phyloP scores from a whole-genome alignment of 2,888 invertebrate genomes.

The Drosophila peninsularis region DNA sequence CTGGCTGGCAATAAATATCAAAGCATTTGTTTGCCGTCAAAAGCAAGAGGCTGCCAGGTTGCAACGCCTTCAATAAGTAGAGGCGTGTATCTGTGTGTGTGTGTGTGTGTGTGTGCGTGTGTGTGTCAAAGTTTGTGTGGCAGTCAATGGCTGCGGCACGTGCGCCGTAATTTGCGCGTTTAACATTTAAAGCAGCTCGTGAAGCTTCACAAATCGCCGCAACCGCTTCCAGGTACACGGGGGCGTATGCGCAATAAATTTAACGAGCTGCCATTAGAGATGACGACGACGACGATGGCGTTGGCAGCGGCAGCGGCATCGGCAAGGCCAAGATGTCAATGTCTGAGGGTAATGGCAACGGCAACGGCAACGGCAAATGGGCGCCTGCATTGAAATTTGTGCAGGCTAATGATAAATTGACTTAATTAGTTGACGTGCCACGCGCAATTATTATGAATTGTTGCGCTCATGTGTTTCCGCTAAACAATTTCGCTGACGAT shows the following conservation, averaged over 20 bases:
- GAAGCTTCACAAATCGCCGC: slow-evolving; percentile 53
- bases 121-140: slow-evolving; percentile 26
- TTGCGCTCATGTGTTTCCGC: slow-evolving; percentile 22
- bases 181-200: slow-evolving; percentile 77
- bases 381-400: slow-evolving; percentile 44
- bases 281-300: slow-evolving; percentile 42
- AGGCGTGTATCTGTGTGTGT: slow-evolving; percentile 4
- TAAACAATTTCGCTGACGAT: slow-evolving; percentile 3
- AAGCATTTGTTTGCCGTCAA: slow-evolving; percentile 77
- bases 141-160: slow-evolving; percentile 65
- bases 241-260: slow-evolving; percentile 79
- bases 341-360: slow-evolving; percentile 7
- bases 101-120: slow-evolving; percentile 12
- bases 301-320: background rate
- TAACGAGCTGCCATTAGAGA: slow-evolving; percentile 78
- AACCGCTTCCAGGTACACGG: slow-evolving; percentile 47
- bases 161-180: slow-evolving; percentile 75
- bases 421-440: slow-evolving; percentile 76
- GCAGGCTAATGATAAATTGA: slow-evolving; percentile 74
- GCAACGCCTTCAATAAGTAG: slow-evolving; percentile 17
- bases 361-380: slow-evolving; percentile 2
- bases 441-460: slow-evolving; percentile 43
- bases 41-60: slow-evolving; percentile 55
- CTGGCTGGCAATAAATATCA: slow-evolving; percentile 71
- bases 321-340: slow-evolving; percentile 14